Evolutionary conservation across 1,140 invertebrate species (phyloP), one percentile per base, ranked within the genome.

Genomic region (Wiebesia pumilae): DNA sequence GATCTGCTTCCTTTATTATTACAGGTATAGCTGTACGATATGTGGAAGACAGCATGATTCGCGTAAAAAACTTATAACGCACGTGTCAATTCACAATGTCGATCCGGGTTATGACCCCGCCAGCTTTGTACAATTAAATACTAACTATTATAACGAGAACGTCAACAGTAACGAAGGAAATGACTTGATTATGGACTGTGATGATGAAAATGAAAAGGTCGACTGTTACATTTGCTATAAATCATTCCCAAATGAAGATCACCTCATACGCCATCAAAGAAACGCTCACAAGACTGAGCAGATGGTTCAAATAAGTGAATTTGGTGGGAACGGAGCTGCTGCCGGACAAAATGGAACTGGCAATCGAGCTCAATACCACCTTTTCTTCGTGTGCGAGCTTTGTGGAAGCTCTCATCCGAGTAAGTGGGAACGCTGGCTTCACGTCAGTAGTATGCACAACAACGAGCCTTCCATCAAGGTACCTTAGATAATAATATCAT

Each of bases 21-120:
- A 86, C 79, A 91, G 92, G 73, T 93, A 93, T 43, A 93, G 92
- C 79, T 94, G 95, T 81, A 94, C 94, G n/a, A 94, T 95, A n/a
- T 95, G 95, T 88, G 94, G 93, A 33, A 93, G 95, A 83, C 95
- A 95, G 83, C 95, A 95, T 77, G 95, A 95, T 89, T 95, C 95
- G 14, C 91, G 94, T 33, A 95, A 95, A 87, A 94, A 94, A 86
- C 89, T 95, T 54, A 94, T 95, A 83, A 94, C 94, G 40, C 95
- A 95, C 87, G 93, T 95, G 33, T 93, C 94, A 0, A 95, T 95
- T 78, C 95, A 95, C 86, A 94, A 94, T 77, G 91, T 95, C 78
- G 93, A 95, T 88, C 88, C 94, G 84, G 88, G 90, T 54, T 92
- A 90, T 30, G 95, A 95, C 89, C 94, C 95, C 30, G 93, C 93